phyloP scores from a whole-genome alignment of 2,113 vertebrate genomes.

The Lonchura striata region DNA sequence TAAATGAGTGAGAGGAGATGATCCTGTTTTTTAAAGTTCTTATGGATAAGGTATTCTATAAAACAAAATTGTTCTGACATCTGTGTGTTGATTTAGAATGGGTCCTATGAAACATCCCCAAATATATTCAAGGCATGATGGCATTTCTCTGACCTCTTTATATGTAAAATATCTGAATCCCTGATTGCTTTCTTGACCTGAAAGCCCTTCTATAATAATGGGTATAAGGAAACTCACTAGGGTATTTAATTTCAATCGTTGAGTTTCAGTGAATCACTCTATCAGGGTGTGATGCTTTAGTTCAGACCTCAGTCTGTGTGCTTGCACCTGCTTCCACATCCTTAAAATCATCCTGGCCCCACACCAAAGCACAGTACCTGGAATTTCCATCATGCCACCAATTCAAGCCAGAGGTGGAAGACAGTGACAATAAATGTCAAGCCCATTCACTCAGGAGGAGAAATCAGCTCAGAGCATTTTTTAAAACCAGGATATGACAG shows the following conservation, averaged over 20 bases:
- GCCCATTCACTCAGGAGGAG: background rate
- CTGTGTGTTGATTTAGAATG: background rate
- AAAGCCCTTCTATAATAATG: background rate
- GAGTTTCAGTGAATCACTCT: background rate
- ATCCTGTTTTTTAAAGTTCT: background rate
- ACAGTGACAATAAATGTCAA: background rate
- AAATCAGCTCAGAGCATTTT: background rate
- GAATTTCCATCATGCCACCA: background rate
- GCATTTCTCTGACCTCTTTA: background rate
- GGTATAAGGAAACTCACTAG: background rate
- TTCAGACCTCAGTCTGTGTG: background rate
- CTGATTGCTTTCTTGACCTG: background rate
- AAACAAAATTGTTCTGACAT: background rate
- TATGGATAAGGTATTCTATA: background rate
- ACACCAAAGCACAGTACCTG: background rate
- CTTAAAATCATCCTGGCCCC: background rate
- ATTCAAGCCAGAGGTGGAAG: background rate
- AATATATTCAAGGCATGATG: background rate
- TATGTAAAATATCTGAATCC: background rate
- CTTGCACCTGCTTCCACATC: background rate
- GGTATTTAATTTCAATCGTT: background rate
- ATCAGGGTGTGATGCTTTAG: background rate
- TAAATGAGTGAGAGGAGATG: background rate
- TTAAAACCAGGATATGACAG: constrained; percentile 38
- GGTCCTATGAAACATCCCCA: background rate